Evolutionary conservation across 2,113 vertebrate species (phyloP).

Genomic region (Pterophyllum scalare): DNA sequence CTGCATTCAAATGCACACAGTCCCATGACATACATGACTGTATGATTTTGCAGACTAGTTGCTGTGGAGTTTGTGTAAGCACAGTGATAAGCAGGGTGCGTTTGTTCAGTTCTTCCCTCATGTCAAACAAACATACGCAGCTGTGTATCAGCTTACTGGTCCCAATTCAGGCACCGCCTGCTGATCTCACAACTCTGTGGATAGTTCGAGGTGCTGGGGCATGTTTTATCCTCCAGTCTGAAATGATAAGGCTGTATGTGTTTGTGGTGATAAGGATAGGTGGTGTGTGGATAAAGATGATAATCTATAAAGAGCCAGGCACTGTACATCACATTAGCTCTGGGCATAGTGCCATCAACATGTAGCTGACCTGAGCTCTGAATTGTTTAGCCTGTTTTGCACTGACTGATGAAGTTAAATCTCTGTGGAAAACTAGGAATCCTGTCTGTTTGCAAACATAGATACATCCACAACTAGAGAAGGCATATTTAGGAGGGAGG

Average conservation of each 20-base stretch:
- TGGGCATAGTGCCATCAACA: not conserved
- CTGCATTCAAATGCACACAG: not conserved
- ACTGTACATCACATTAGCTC: not conserved
- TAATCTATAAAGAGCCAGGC: not conserved
- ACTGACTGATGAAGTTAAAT: not conserved
- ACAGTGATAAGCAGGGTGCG: conserved; percentile 30
- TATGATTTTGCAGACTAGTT: not conserved
- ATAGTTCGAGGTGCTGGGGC: conserved; percentile 10
- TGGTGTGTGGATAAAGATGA: conserved; percentile 16
- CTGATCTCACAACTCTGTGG: conserved; percentile 21
- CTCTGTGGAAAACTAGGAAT: not conserved
- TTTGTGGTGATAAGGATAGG: conserved; percentile 18
- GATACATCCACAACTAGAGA: not conserved
- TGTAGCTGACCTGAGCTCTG: not conserved
- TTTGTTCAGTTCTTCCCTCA: conserved; percentile 65
- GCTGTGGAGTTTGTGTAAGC: conserved; percentile 25
- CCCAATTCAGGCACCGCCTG: conserved; percentile 31
- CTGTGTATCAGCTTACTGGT: conserved; percentile 42
- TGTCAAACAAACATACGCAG: conserved; percentile 57
- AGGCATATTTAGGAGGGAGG: not conserved
- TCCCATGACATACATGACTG: not conserved
- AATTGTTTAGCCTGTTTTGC: not conserved
- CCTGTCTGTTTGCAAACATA: not conserved
- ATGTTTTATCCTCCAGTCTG: not conserved
- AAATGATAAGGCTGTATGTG: conserved; percentile 20